Conservation (phyloP, 2,888 invertebrate genomes). For the Acronicta psi region DNA sequence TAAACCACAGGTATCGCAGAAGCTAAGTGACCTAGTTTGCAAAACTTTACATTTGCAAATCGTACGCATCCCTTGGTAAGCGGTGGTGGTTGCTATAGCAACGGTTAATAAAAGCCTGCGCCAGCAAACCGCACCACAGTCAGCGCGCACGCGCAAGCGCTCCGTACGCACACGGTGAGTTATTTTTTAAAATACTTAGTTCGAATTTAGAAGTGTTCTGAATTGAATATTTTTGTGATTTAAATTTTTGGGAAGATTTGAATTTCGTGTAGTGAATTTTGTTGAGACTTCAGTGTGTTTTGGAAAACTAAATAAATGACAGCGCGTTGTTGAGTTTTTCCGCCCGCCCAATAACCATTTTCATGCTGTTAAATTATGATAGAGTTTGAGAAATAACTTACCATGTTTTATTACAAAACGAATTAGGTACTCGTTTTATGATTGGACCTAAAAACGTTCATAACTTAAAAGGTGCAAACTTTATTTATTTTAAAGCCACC, state of each 20-base stretch:
- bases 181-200: constrained; percentile 46
- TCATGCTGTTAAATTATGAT: background rate
- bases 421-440: too few species aligned
- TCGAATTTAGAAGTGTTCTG: constrained; percentile 37
- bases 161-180: constrained; percentile 85
- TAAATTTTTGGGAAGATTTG: background rate
- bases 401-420: background rate
- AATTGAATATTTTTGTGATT: constrained; percentile 5
- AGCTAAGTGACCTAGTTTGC: constrained; percentile 59
- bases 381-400: too few species aligned
- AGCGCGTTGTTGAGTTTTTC: background rate
- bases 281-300: constrained; percentile 18
- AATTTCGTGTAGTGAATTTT: background rate
- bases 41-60: constrained; percentile 58
- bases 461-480: too few species aligned
- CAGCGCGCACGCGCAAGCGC: constrained; percentile 76
- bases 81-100: constrained; percentile 72
- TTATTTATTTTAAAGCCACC: too few species aligned
- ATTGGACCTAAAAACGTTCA: too few species aligned
- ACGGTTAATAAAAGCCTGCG: constrained; percentile 77
- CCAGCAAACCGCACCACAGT: constrained; percentile 69
- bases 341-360: constrained; percentile 18
- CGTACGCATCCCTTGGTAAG: constrained; percentile 55
- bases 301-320: background rate
- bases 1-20: constrained; percentile 45